Evolutionary conservation across 2,888 invertebrate species (phyloP).

Genomic region (Margaritifera margaritifera): DNA sequence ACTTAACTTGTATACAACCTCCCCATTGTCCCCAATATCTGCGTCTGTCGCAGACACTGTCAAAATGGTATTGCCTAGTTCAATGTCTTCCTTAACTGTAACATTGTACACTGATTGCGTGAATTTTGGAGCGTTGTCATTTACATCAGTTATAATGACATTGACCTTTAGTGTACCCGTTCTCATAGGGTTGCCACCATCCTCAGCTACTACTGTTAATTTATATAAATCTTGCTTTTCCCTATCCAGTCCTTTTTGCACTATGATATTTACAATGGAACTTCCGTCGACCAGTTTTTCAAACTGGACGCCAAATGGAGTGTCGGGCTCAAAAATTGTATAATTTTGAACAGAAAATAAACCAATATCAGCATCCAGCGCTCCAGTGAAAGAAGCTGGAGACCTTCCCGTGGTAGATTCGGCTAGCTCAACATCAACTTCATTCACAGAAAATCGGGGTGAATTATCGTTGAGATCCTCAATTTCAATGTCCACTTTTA

Average conservation of each 20-base stretch:
- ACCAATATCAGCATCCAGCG: slow-evolving; percentile 51
- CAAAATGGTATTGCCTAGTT: slow-evolving; percentile 34
- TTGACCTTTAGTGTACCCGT: slow-evolving; percentile 43
- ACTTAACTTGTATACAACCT: slow-evolving; percentile 72
- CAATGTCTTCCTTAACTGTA: slow-evolving; percentile 45
- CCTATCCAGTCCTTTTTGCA: slow-evolving; percentile 46
- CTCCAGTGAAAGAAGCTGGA: slow-evolving; percentile 41
- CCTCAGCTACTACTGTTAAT: slow-evolving; percentile 48
- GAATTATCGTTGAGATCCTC: slow-evolving; percentile 59
- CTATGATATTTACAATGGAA: slow-evolving; percentile 44
- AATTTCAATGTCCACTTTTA: slow-evolving; percentile 47
- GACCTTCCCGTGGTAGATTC: slow-evolving; percentile 46
- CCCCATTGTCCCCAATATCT: slow-evolving; percentile 86
- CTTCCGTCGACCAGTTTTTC: slow-evolving; percentile 46
- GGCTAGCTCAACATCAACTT: slow-evolving; percentile 39
- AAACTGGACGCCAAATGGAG: slow-evolving; percentile 42
- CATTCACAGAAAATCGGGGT: slow-evolving; percentile 47
- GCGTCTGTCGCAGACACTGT: slow-evolving; percentile 86
- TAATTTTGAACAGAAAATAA: slow-evolving; percentile 47
- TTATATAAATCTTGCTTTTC: slow-evolving; percentile 50
- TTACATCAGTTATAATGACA: slow-evolving; percentile 48
- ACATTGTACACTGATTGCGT: slow-evolving; percentile 44
- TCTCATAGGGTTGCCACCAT: slow-evolving; percentile 44
- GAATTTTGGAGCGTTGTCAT: slow-evolving; percentile 54
- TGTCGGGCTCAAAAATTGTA: slow-evolving; percentile 34